A percentile compares a stretch with the other conserved stretches of the same genome.
These are phyloP conservation scores for Tetramorium simillimum DNA, from an alignment of 1,140 invertebrate genomes.

Conservation along the genomic window DNA sequence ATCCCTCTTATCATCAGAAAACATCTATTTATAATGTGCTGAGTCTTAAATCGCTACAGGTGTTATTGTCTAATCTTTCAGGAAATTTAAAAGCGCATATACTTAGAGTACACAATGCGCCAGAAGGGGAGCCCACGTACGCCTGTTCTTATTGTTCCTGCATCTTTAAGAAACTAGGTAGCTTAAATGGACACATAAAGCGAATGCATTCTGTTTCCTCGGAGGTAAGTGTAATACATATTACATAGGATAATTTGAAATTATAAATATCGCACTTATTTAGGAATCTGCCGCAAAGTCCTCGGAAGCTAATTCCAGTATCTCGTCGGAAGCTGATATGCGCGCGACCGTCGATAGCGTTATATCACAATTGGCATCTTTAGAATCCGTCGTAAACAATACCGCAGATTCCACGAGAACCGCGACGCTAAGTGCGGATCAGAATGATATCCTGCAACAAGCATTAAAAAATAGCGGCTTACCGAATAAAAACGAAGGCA, in stretches of 20 bases:
- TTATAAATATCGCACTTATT: not conserved
- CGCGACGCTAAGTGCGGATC: not conserved
- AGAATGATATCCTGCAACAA: slow-evolving; percentile 86
- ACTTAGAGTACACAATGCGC: slow-evolving; percentile 88
- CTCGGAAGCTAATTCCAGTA: slow-evolving; percentile 42
- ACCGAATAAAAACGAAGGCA: slow-evolving; percentile 76
- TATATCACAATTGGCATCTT: slow-evolving; percentile 74
- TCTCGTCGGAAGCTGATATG: slow-evolving; percentile 75
- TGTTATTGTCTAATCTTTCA: slow-evolving; percentile 63
- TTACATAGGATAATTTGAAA: not conserved
- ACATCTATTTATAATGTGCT: not conserved
- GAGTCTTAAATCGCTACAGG: not conserved
- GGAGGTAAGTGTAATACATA: slow-evolving; percentile 53
- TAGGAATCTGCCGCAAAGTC: slow-evolving; percentile 3
- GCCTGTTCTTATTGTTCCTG: slow-evolving; percentile 90
- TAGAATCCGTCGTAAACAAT: slow-evolving; percentile 67
- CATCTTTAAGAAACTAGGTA: slow-evolving; percentile 90
- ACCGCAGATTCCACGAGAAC: slow-evolving; percentile 52
- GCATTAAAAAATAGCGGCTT: slow-evolving; percentile 87
- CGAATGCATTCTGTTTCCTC: slow-evolving; percentile 82
- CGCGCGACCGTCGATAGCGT: slow-evolving; percentile 74
- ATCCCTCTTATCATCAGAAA: not conserved
- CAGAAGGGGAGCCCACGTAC: slow-evolving; percentile 86
- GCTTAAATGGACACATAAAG: slow-evolving; percentile 90
- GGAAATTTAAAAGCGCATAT: slow-evolving; percentile 91